These are phyloP conservation scores for Pachycephala philippinensis DNA, from an alignment of 2,113 vertebrate species.

Conservation along the genomic window DNA sequence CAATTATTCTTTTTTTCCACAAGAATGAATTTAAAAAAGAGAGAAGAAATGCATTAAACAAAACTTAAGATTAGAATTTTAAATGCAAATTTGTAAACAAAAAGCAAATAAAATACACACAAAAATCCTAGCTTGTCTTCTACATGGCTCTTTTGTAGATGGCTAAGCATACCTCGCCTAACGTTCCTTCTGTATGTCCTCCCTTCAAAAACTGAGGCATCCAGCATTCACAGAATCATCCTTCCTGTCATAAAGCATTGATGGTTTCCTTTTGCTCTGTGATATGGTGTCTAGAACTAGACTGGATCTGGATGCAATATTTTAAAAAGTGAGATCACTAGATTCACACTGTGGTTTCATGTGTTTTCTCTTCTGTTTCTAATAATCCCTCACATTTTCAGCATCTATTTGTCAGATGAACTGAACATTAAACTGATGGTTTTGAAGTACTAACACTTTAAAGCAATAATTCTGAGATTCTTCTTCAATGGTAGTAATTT, in stretches of 20 bases:
- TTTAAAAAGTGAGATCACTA: background rate
- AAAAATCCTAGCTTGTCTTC: background rate
- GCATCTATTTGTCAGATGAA: background rate
- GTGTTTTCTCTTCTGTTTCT: conserved; percentile 8
- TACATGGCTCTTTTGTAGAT: background rate
- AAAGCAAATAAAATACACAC: background rate
- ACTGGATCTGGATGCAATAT: background rate
- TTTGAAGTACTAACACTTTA: background rate
- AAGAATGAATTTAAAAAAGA: background rate
- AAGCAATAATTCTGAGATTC: background rate
- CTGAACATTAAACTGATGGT: background rate
- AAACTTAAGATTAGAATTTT: background rate
- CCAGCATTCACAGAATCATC: background rate
- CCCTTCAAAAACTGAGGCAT: background rate
- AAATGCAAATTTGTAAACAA: background rate
- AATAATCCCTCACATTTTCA: background rate
- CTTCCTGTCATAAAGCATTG: background rate
- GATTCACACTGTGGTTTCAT: background rate
- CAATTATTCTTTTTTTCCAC: background rate
- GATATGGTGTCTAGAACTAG: background rate
- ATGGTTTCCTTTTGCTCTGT: background rate
- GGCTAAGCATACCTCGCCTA: background rate
- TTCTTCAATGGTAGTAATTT: background rate
- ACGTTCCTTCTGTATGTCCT: background rate
- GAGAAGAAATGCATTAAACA: background rate